phyloP scores from a whole-genome alignment of 2,797 vertebrate species.

The Moxostoma hubbsi region DNA sequence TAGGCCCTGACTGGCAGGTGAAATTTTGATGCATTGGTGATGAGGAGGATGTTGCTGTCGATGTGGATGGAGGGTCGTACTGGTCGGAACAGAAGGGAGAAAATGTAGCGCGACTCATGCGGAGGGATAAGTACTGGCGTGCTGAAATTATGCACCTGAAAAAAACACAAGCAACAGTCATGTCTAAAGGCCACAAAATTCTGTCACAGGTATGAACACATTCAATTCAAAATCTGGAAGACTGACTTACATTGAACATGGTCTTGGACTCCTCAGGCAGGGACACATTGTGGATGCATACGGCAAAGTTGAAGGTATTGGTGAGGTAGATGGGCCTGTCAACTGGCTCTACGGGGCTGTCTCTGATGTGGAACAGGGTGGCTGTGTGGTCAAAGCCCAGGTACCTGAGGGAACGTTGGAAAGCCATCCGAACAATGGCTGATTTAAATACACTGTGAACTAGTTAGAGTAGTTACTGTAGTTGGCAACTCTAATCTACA shows the following conservation, averaged over 20 bases:
- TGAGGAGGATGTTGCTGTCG: constrained; percentile 95
- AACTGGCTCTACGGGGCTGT: constrained; percentile 91
- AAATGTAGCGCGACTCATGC: constrained; percentile 90
- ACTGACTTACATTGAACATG: constrained; percentile 88
- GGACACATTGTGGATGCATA: constrained; percentile 90
- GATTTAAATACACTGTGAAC: too few relatives aligned
- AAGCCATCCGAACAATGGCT: not conserved
- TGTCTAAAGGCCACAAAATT: not conserved
- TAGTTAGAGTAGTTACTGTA: not conserved
- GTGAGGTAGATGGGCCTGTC: constrained; percentile 91
- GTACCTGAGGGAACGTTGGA: constrained; percentile 73
- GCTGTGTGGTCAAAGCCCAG: constrained; percentile 96
- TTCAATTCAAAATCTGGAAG: not conserved
- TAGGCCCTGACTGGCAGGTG: constrained; percentile 95
- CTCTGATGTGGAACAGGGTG: constrained; percentile 95
- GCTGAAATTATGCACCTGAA: constrained; percentile 94
- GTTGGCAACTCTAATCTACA: not conserved
- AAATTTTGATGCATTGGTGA: constrained; percentile 98
- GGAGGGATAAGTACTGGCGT: constrained; percentile 89
- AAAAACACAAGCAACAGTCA: not conserved
- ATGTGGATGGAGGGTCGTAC: constrained; percentile 92
- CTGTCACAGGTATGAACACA: not conserved
- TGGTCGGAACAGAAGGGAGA: constrained; percentile 92
- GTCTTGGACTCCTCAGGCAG: constrained; percentile 90
- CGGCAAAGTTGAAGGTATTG: constrained; percentile 92